Percentiles rank a stretch among this genome's conserved stretches.
Evolutionary conservation across 1,140 invertebrate species (phyloP).

Genomic region (Planococcus citri): DNA sequence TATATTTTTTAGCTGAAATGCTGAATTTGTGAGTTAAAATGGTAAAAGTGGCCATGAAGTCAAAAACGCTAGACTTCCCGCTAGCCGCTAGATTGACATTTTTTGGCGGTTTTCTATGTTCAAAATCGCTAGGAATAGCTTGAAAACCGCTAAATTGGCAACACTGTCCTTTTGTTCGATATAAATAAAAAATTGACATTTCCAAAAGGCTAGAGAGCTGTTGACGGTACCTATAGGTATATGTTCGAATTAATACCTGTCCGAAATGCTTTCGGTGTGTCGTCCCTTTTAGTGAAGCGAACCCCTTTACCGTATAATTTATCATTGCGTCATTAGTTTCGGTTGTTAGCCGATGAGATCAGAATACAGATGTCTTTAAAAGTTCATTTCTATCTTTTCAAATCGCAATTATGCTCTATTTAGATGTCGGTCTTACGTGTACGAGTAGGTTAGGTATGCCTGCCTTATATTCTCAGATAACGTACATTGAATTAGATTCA

Average conservation of each 20-base stretch:
- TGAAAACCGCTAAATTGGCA: too few relatives aligned
- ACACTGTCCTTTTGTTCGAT: too few relatives aligned
- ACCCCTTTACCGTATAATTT: neutral
- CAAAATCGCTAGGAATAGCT: too few relatives aligned
- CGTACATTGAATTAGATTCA: neutral
- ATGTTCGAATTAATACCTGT: neutral
- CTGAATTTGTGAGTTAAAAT: too few relatives aligned
- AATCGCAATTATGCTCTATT: neutral
- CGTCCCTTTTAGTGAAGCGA: neutral
- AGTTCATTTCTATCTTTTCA: neutral
- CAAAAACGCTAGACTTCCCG: too few relatives aligned
- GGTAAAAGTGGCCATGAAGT: too few relatives aligned
- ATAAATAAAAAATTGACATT: constrained; percentile 4
- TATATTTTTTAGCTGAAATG: too few relatives aligned
- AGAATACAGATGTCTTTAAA: constrained; percentile 7
- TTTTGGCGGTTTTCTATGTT: too few relatives aligned
- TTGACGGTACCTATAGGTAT: neutral
- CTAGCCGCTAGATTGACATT: too few relatives aligned
- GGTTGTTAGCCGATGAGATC: neutral
- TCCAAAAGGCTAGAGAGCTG: neutral
- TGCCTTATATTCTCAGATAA: neutral
- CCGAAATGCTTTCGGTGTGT: neutral
- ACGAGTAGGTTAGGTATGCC: neutral
- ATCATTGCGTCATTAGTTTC: neutral
- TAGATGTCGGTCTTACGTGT: neutral